Percentiles rank a stretch among this genome's conserved stretches.
These are phyloP conservation scores for Athene noctua DNA, from an alignment of 2,113 vertebrate species.

Conservation along the genomic window DNA sequence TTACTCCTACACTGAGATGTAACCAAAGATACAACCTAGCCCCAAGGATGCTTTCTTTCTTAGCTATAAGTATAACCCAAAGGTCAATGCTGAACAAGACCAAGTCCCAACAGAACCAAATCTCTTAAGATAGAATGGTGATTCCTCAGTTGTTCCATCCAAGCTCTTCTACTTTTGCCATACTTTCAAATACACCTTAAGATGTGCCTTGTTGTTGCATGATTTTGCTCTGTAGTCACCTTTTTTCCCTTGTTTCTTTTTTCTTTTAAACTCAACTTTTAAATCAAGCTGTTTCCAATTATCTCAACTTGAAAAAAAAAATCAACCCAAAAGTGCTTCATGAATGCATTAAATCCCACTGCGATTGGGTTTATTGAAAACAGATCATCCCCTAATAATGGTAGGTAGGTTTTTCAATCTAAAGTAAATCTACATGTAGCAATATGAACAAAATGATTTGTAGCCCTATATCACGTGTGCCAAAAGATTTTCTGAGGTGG, in stretches of 20 bases:
- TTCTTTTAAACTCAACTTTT: background rate
- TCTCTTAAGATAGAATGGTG: background rate
- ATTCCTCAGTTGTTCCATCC: background rate
- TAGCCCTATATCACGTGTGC: background rate
- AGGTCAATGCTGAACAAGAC: background rate
- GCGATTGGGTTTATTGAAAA: background rate
- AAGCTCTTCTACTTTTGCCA: background rate
- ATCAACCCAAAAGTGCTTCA: background rate
- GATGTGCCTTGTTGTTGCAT: background rate
- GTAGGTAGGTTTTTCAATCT: background rate
- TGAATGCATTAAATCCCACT: background rate
- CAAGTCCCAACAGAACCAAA: background rate
- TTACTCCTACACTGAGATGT: background rate
- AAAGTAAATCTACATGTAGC: background rate
- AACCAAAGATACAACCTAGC: background rate
- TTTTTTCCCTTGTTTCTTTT: background rate
- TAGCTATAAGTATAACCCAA: background rate
- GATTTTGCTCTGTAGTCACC: background rate
- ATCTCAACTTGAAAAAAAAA: background rate
- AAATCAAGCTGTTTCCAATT: background rate
- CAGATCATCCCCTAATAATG: background rate
- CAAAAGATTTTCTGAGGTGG: background rate
- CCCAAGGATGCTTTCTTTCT: background rate
- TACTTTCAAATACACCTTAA: background rate
- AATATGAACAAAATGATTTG: background rate